Percentiles rank a stretch among this genome's conserved stretches.
Evolutionary conservation across 2,113 vertebrate species (phyloP).

Genomic region (Xenopus tropicalis): UCB_Xtro_10.0 CM004449.2:26846001-26846500

Average conservation of each 20-base stretch:
- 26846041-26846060: constrained; percentile 60
- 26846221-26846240: constrained; percentile 28
- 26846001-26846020: too few species aligned
- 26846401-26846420: too few species aligned
- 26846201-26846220: constrained; percentile 46
- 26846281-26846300: background rate
- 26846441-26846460: too few species aligned
- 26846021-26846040: too few species aligned
- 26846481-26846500: too few species aligned
- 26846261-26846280: background rate
- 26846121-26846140: constrained; percentile 60
- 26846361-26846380: constrained; percentile 27
- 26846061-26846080: constrained; percentile 87
- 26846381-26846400: constrained; percentile 1
- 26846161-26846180: constrained; percentile 29
- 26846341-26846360: constrained; percentile 2
- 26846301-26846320: constrained; percentile 33
- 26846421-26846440: too few species aligned
- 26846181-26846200: constrained; percentile 25
- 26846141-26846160: constrained; percentile 45
- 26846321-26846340: constrained; percentile 30
- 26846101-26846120: constrained; percentile 65
- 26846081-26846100: constrained; percentile 85
- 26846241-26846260: background rate
- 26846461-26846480: too few species aligned